Conservation (phyloP, 2,797 vertebrate genomes). For the Emydoidea blandingii region DNA sequence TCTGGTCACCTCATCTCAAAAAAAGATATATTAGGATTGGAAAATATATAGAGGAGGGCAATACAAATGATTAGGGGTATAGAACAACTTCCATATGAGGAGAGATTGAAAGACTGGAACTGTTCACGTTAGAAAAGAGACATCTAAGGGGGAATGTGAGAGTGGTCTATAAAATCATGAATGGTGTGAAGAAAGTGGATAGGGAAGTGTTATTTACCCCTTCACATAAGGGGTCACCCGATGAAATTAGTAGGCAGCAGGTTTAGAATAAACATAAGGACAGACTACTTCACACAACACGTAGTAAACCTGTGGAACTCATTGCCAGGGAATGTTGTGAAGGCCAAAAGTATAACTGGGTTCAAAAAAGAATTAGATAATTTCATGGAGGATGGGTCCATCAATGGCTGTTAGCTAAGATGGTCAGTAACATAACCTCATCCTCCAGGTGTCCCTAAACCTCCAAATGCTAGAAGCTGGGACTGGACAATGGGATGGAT, state of each 20-base stretch:
- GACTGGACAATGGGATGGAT: no score
- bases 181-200: not conserved
- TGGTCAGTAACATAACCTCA: not conserved
- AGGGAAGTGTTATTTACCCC: not conserved
- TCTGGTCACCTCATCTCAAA: not conserved
- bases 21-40: not conserved
- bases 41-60: not conserved
- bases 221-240: not conserved
- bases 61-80: not conserved
- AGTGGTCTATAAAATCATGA: not conserved
- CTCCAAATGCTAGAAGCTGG: no score
- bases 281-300: not conserved
- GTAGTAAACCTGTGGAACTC: no score
- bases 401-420: not conserved
- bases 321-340: not conserved
- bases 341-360: not conserved
- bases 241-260: not conserved
- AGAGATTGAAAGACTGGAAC: not conserved
- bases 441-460: no score
- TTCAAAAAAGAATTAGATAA: not conserved
- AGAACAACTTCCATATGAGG: not conserved
- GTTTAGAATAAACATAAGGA: not conserved
- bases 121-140: not conserved
- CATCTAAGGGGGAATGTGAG: not conserved
- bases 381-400: not conserved